Percentiles rank a stretch among this genome's conserved stretches.
These are phyloP conservation scores for Diorhabda elongata DNA, from an alignment of 1,140 invertebrate species.

Conservation along the genomic window DNA sequence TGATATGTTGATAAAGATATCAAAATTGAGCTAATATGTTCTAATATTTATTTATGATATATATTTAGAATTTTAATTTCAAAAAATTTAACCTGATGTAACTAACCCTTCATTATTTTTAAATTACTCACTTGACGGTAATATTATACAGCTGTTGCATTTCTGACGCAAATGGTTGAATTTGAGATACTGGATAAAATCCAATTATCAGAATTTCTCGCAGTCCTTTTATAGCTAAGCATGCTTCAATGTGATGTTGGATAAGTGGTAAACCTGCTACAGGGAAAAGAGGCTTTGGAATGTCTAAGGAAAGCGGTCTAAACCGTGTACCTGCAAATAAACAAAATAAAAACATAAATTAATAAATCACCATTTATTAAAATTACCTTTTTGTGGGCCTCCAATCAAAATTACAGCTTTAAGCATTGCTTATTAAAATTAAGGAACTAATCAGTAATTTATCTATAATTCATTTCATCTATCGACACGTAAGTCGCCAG, in stretches of 20 bases:
- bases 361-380: slow-evolving; percentile 7
- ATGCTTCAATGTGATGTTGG: slow-evolving; percentile 97
- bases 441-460: not conserved
- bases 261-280: slow-evolving; percentile 92
- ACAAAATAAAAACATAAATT: slow-evolving; percentile 8
- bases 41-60: too few relatives aligned
- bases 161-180: slow-evolving; percentile 78
- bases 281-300: slow-evolving; percentile 96
- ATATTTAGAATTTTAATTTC: too few relatives aligned
- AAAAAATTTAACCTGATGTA: too few relatives aligned
- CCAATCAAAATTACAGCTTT: slow-evolving; percentile 75
- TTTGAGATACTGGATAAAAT: slow-evolving; percentile 78
- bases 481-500: not conserved
- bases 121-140: slow-evolving; percentile 64
- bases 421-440: slow-evolving; percentile 50
- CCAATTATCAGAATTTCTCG: slow-evolving; percentile 93
- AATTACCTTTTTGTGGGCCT: slow-evolving; percentile 68
- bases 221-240: slow-evolving; percentile 70
- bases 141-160: slow-evolving; percentile 80
- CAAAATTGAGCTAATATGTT: too few relatives aligned
- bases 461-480: not conserved
- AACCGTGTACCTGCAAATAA: slow-evolving; percentile 83
- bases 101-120: too few relatives aligned
- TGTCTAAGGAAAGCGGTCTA: slow-evolving; percentile 90
- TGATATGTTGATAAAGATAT: too few relatives aligned